Evolutionary conservation across 2,888 invertebrate genomes (phyloP).

Genomic region (Drosophila sordidula): DNA sequence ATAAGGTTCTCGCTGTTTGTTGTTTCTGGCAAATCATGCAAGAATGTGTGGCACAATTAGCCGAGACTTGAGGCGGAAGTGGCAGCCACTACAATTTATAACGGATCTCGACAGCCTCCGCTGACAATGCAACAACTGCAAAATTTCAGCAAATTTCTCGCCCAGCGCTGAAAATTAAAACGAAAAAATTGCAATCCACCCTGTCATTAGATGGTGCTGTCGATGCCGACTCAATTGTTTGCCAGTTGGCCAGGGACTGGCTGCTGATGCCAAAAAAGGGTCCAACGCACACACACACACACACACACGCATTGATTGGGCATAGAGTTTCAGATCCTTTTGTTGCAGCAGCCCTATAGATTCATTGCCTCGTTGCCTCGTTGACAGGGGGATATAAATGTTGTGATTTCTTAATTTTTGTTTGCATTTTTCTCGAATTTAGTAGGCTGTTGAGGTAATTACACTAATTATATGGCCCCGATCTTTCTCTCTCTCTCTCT

Average conservation of each 20-base stretch:
- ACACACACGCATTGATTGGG: conserved; percentile 18
- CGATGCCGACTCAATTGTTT: conserved; percentile 64
- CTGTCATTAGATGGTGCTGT: conserved; percentile 67
- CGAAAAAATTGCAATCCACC: conserved; percentile 72
- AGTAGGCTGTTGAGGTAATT: conserved; percentile 81
- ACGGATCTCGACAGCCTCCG: conserved; percentile 42
- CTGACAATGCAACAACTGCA: conserved; percentile 59
- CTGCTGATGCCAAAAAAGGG: conserved; percentile 33
- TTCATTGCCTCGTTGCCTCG: conserved; percentile 55
- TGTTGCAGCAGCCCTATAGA: conserved; percentile 38
- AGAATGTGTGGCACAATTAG: conserved; percentile 43
- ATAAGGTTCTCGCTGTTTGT: conserved; percentile 1
- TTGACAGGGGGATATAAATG: conserved; percentile 77
- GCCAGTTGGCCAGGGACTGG: conserved; percentile 26
- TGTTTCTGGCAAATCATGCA: conserved; percentile 42
- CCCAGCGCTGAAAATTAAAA: conserved; percentile 44
- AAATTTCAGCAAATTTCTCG: conserved; percentile 29
- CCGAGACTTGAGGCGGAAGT: conserved; percentile 42
- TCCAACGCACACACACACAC: conserved; percentile 27
- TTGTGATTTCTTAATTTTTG: conserved; percentile 83
- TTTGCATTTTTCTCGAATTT: conserved; percentile 81
- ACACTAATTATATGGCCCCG: conserved; percentile 75
- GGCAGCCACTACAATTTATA: conserved; percentile 63
- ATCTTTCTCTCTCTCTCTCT: conserved; percentile 8
- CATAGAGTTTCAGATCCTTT: conserved; percentile 42